Percentiles rank a stretch among this genome's conserved stretches.
phyloP scores from a whole-genome alignment of 2,888 invertebrate species.

The Gonocerus acuteangulatus region DNA sequence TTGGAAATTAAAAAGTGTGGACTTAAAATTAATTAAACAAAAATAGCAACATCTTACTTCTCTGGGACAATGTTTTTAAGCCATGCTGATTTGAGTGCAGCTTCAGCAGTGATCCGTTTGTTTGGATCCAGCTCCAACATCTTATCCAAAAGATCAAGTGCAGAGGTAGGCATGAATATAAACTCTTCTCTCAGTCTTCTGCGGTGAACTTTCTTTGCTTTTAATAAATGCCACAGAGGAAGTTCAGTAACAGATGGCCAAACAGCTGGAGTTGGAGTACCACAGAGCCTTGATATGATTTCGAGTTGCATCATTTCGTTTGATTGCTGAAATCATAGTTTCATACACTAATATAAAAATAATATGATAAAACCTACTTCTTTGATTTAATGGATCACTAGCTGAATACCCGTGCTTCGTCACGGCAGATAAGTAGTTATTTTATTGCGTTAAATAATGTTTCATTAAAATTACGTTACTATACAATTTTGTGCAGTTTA shows the following conservation, averaged over 20 bases:
- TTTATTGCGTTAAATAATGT: no score
- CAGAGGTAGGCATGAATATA: conserved; percentile 78
- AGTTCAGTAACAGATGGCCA: conserved; percentile 94
- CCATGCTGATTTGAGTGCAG: conserved; percentile 88
- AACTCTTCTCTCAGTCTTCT: conserved; percentile 88
- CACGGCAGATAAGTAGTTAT: no score
- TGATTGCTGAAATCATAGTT: conserved; percentile 52
- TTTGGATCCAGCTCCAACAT: conserved; percentile 96
- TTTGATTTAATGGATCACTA: no score
- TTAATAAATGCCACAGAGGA: conserved; percentile 83
- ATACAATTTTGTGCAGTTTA: no score
- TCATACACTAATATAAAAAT: neutral
- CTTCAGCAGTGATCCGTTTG: conserved; percentile 85
- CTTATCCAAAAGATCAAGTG: conserved; percentile 83
- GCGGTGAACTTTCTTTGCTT: conserved; percentile 83
- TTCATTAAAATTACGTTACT: no score
- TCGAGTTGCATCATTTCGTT: conserved; percentile 92
- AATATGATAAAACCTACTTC: no score
- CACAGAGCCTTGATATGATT: conserved; percentile 87
- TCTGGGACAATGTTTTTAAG: conserved; percentile 83
- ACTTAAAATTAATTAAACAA: no score
- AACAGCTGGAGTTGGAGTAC: conserved; percentile 89
- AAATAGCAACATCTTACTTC: conserved; percentile 57
- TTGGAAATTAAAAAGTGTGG: no score
- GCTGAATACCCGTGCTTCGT: no score